Percentiles rank a stretch among this genome's conserved stretches.
phyloP scores from a whole-genome alignment of 2,113 vertebrate genomes.

The Zosterops lateralis region DNA sequence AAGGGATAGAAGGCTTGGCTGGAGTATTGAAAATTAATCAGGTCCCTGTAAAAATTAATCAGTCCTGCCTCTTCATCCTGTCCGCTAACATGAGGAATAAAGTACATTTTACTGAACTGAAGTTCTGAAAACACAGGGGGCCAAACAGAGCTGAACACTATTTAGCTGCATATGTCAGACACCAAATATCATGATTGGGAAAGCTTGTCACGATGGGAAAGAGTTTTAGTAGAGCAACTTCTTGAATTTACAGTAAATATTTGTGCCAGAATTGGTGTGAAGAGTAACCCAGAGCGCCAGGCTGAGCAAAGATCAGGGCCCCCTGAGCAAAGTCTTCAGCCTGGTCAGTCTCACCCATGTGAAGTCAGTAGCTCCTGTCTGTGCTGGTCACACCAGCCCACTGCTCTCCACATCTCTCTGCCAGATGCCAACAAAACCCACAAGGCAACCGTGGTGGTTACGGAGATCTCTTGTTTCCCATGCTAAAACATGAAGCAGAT shows the following conservation, averaged over 20 bases:
- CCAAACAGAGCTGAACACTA: neutral
- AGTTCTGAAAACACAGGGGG: neutral
- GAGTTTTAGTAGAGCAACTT: neutral
- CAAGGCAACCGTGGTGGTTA: neutral
- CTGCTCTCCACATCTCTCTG: neutral
- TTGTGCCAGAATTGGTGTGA: neutral
- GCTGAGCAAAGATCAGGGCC: neutral
- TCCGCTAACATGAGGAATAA: neutral
- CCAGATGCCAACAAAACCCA: neutral
- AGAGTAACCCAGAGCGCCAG: neutral
- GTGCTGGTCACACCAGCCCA: neutral
- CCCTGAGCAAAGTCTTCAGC: neutral
- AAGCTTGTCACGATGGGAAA: neutral
- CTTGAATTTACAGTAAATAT: neutral
- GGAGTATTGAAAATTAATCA: constrained; percentile 31
- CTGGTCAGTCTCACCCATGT: fast-evolving
- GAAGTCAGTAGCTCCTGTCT: neutral
- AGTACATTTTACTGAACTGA: neutral
- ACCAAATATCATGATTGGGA: neutral
- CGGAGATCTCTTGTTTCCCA: neutral
- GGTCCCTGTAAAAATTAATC: constrained; percentile 15
- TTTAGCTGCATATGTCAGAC: neutral
- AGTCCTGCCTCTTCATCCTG: neutral
- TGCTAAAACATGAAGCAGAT: neutral
- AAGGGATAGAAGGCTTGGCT: neutral